Evolutionary conservation across 2,888 invertebrate species (phyloP), one percentile per base, ranked within the genome.

Genomic region (Acleris holmiana): DNA sequence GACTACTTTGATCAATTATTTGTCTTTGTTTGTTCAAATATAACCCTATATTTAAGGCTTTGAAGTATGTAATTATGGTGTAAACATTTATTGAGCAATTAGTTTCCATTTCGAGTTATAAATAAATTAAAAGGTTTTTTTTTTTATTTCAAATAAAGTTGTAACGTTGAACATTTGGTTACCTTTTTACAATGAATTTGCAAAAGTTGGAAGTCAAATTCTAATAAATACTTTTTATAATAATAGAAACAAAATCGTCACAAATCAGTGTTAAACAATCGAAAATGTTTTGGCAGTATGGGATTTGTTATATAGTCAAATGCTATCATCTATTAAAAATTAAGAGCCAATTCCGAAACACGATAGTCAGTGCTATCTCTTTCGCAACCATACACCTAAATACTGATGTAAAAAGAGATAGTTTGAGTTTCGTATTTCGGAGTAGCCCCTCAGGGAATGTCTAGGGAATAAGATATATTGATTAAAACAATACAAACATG

Each of bases 381-480:
- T 41, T 41, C 6, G 15, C 41, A n/a, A n/a, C n/a, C 41, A 15
- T 7, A 17, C 6, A 44, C 6, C n/a, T 15, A 44, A 15, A 17
- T 2, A 44, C 2, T 44, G 44, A 5, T 15, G 44, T 44, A 15
- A 44, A 44, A 17, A 44, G 44, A n/a, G 44, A 17, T 17, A n/a
- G 44, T n/a, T n/a, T 17, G 44, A 44, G 17, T 44, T 53, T 40
- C 8, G 53, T 19, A 7, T 5, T 44, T 44, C 44, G 4, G 44
- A 53, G 44, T 35, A 13, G 17, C 17, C 44, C n/a, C n/a, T 17
- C 40, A 58, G 66, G 69, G 69, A 70, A 70, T 70, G 69, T 70
- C 58, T 67, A 56, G 65, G 67, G 62, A 57, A 67, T 58, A 56
- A 61, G 50, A 50, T 57, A 57, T 44, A 58, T 56, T 49, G 25